A percentile compares a stretch with the other conserved stretches of the same genome.
phyloP scores from a whole-genome alignment of 2,888 invertebrate genomes.

The Anthophora plumipes region DNA sequence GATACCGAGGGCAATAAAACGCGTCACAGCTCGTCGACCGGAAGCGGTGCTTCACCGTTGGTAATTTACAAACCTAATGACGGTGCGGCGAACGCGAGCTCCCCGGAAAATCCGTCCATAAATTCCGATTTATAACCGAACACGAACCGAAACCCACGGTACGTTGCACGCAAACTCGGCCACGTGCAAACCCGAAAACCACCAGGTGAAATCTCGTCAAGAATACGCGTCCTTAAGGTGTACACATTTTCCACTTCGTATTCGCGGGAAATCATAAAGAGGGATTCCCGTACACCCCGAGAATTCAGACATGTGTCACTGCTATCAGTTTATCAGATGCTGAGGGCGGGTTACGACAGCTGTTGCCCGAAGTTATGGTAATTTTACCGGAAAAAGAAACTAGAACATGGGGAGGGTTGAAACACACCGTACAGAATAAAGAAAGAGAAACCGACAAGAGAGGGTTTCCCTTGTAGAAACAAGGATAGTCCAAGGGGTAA shows the following conservation, averaged over 20 bases:
- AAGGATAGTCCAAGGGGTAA: slow-evolving; percentile 55
- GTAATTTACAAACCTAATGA: slow-evolving; percentile 50
- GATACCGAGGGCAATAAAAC: slow-evolving; percentile 31
- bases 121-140: slow-evolving; percentile 70
- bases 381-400: slow-evolving; percentile 75
- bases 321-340: slow-evolving; percentile 83
- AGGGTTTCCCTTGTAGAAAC: slow-evolving; percentile 8
- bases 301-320: slow-evolving; percentile 73
- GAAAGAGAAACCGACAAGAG: slow-evolving; percentile 17
- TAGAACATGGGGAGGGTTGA: slow-evolving; percentile 25
- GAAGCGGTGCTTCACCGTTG: slow-evolving; percentile 11
- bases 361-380: slow-evolving; percentile 82
- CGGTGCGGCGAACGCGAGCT: background rate
- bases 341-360: slow-evolving; percentile 76
- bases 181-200: slow-evolving; percentile 73
- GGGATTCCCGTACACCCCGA: slow-evolving; percentile 8
- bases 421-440: background rate
- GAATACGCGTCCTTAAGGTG: slow-evolving; percentile 68
- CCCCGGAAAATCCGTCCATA: slow-evolving; percentile 64
- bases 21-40: slow-evolving; percentile 17
- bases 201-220: slow-evolving; percentile 4
- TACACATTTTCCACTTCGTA: slow-evolving; percentile 37
- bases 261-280: slow-evolving; percentile 41
- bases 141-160: slow-evolving; percentile 36
- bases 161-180: slow-evolving; percentile 66